These are phyloP conservation scores for Sepioteuthis lessoniana DNA, from an alignment of 2,888 invertebrate species.

Conservation along the genomic window DNA sequence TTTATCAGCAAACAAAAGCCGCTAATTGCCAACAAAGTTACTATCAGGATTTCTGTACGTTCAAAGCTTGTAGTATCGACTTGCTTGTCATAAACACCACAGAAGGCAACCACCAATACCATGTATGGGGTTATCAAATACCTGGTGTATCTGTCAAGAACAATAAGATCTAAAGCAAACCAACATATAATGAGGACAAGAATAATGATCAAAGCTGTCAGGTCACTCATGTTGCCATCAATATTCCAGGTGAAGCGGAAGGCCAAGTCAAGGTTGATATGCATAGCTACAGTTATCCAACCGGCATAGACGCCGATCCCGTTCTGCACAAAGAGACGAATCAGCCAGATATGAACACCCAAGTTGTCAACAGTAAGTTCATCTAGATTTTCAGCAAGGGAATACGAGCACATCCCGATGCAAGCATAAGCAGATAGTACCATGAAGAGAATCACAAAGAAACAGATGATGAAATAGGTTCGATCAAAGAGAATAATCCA, in stretches of 20 bases:
- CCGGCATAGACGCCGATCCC: slow-evolving; percentile 64
- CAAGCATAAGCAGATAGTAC: slow-evolving; percentile 51
- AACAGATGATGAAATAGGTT: slow-evolving; percentile 43
- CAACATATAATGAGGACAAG: slow-evolving; percentile 57
- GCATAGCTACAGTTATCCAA: slow-evolving; percentile 61
- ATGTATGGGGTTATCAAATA: slow-evolving; percentile 62
- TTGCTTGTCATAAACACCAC: slow-evolving; percentile 56
- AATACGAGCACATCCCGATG: slow-evolving; percentile 57
- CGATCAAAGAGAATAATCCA: slow-evolving; percentile 66
- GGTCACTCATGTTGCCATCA: slow-evolving; percentile 51
- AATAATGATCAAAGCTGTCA: slow-evolving; percentile 57
- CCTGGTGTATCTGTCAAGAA: slow-evolving; percentile 59
- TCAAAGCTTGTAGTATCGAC: slow-evolving; percentile 50
- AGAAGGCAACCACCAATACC: slow-evolving; percentile 58
- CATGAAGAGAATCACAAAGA: slow-evolving; percentile 55
- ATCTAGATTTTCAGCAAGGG: slow-evolving; percentile 55
- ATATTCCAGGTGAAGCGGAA: slow-evolving; percentile 54
- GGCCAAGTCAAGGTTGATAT: slow-evolving; percentile 61
- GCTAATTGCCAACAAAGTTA: slow-evolving; percentile 53
- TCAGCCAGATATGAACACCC: slow-evolving; percentile 59
- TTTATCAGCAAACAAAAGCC: slow-evolving; percentile 54
- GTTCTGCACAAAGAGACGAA: slow-evolving; percentile 61
- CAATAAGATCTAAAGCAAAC: slow-evolving; percentile 59
- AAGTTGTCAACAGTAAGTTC: slow-evolving; percentile 53
- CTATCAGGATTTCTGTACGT: slow-evolving; percentile 55